Evolutionary conservation across 2,888 invertebrate species (phyloP), one percentile per base, ranked within the genome.

Genomic region (Marasmarcha lunaedactyla): DNA sequence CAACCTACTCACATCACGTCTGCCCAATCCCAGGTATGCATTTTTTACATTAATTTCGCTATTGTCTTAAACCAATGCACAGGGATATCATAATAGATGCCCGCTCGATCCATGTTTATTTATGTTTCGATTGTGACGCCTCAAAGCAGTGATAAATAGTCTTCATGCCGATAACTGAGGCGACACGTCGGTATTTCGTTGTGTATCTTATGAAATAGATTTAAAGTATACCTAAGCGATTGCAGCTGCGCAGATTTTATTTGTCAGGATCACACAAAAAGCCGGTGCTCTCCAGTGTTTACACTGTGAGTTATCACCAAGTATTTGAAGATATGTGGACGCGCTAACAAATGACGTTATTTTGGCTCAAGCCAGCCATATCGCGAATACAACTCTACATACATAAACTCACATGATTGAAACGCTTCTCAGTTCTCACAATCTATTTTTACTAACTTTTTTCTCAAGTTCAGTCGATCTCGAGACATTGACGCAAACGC

Each of bases 401-500:
- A 59, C 54, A 57, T 54, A 57, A 60, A 51, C 68, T 67, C 78
- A 73, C 78, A 76, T 77, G 74, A 76, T 64, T 63, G 62, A 61
- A 70, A 66, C 67, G 62, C 55, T 61, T 60, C 58, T 51, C 49
- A 49, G 63, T 62, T 55, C 58, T 56, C 51, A 51, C 49, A 49
- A 14, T 57, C 71, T 79, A 81, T 78, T 77, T 74, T 70, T 70
- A 70, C 49, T 49, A 48, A 54, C 65, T 76, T 70, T 74, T 69
- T 14, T 67, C 65, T 59, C 67, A 66, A 64, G 67, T 71, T 67
- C 66, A 70, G 64, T 69, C 62, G 65, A 55, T 63, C 56, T 52
- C 63, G 57, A 55, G 55, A 54, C 58, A 61, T 66, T 70, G 73
- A 70, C 73, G 71, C 66, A 69, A 60, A 61, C 54, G 54, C 61